Conservation (phyloP, 2,797 vertebrate genomes). For the Antennarius maculatus region DNA sequence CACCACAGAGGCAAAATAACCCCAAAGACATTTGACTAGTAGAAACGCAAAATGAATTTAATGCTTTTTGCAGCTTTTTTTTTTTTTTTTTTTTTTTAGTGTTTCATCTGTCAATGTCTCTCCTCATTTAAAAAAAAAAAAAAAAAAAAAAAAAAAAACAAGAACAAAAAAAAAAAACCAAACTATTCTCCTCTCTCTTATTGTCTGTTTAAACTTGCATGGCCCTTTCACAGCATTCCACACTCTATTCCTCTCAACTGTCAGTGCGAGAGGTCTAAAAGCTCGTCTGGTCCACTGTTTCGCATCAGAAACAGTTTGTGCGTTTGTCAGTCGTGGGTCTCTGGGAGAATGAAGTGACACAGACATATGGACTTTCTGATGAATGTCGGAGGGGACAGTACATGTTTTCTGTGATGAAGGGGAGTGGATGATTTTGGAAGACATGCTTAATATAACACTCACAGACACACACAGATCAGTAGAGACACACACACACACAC, state of each 20-base stretch:
- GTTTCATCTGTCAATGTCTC: conserved; percentile 72
- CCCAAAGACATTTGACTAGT: conserved; percentile 58
- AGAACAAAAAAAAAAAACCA: conserved; percentile 43
- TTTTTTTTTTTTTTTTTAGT: conserved; percentile 56
- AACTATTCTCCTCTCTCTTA: conserved; percentile 69
- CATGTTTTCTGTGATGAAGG: conserved; percentile 71
- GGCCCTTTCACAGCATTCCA: conserved; percentile 53
- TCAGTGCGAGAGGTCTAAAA: conserved; percentile 81
- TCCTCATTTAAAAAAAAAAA: conserved; percentile 42
- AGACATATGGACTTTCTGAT: conserved; percentile 73
- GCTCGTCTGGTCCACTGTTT: conserved; percentile 80
- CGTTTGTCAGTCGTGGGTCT: conserved; percentile 80
- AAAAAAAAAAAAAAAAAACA: conserved; percentile 22
- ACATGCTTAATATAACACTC: conserved; percentile 34
- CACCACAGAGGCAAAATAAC: conserved; percentile 34
- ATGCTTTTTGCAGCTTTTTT: conserved; percentile 54
- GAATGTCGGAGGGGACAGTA: conserved; percentile 67
- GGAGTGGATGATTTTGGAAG: conserved; percentile 41
- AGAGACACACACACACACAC: conserved; percentile 1
- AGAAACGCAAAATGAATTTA: conserved; percentile 72
- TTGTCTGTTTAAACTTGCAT: conserved; percentile 86
- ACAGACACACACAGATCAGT: conserved; percentile 13
- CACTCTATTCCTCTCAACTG: conserved; percentile 79
- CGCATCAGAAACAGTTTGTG: conserved; percentile 83
- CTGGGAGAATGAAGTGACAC: conserved; percentile 57